phyloP scores from a whole-genome alignment of 2,797 vertebrate genomes.

The Fundulus diaphanus region DNA sequence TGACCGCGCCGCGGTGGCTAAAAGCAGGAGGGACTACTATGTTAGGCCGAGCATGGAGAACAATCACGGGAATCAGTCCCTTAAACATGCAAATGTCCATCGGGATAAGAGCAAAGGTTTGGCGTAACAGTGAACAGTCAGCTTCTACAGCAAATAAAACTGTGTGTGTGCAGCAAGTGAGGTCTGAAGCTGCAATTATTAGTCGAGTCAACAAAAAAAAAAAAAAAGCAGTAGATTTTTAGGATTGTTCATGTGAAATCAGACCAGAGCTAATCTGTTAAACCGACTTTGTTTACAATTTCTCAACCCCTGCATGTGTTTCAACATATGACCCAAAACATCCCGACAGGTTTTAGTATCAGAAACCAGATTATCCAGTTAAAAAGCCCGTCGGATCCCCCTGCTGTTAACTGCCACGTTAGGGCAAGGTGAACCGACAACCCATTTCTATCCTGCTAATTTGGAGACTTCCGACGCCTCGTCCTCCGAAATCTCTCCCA shows the following conservation, averaged over 20 bases:
- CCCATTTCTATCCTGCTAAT: conserved; percentile 11
- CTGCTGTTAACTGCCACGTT: conserved; percentile 34
- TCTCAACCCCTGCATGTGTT: conserved; percentile 6
- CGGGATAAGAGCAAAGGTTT: not conserved
- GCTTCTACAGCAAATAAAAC: not conserved
- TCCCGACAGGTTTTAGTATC: conserved; percentile 12
- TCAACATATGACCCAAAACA: not conserved
- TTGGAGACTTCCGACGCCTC: conserved; percentile 24
- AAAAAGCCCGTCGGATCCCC: conserved; percentile 23
- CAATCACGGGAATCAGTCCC: not conserved
- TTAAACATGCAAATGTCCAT: not conserved
- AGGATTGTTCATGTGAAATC: conserved; percentile 25
- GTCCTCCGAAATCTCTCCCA: conserved; percentile 52
- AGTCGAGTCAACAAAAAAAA: not conserved
- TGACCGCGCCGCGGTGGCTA: conserved; percentile 52
- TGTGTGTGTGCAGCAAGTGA: not conserved
- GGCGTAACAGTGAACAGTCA: not conserved
- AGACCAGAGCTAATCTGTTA: not conserved
- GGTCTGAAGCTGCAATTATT: not conserved
- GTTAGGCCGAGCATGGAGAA: conserved; percentile 20
- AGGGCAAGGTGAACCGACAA: not conserved
- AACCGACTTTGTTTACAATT: conserved; percentile 12
- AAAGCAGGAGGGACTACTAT: conserved; percentile 51
- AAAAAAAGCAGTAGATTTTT: too few relatives aligned
- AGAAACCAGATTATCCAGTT: conserved; percentile 26